Evolutionary conservation across 2,113 vertebrate genomes (phyloP), one percentile per base, ranked within the genome.

Genomic region (Myrmecophaga tridactyla): DNA sequence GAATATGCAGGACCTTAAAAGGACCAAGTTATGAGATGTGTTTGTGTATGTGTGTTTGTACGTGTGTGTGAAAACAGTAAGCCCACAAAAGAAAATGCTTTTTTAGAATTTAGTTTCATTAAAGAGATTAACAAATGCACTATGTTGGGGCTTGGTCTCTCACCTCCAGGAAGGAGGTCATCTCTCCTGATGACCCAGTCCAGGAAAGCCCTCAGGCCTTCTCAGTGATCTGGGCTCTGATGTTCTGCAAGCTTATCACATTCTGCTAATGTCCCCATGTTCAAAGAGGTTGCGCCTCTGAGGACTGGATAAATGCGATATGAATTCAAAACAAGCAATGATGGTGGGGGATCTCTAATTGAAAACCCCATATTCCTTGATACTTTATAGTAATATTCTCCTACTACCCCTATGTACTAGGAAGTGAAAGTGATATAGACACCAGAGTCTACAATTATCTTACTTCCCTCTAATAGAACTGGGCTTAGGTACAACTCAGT

Each of bases 181-280:
- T 3, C 0, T 29, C 53, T 63, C 29, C 13, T n/a, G n/a, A n/a
- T n/a, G n/a, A n/a, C 4, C 4, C 13, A 4, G 18, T 8, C 46
- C 43, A 25, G 18, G 18, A 34, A 8, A 2, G 5, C 10, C 11
- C 46, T 14, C 10, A 20, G 29, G 7, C 21, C 67, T 39, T 46
- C 18, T 3, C 9, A 25, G n/a, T 9, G 58, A 15, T 7, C 21
- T 4, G 39, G 86, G 1, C 2, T 85, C 20, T 23, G 43, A 0
- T 2, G 21, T 77, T 70, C 60, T 70, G 4, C 18, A 15, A 65
- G 8, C 7, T 27, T 53, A 53, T 65, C 43, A 46, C 8, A 13
- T 13, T n/a, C 7, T 31, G 31, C 21, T 27, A n/a, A 36, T 41
- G 10, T 78, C 48, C 58, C 27, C 36, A 86, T 13, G 7, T 2